These are phyloP conservation scores for Tapirus indicus DNA, from an alignment of 2,797 vertebrate species.

Conservation along the genomic window DNA sequence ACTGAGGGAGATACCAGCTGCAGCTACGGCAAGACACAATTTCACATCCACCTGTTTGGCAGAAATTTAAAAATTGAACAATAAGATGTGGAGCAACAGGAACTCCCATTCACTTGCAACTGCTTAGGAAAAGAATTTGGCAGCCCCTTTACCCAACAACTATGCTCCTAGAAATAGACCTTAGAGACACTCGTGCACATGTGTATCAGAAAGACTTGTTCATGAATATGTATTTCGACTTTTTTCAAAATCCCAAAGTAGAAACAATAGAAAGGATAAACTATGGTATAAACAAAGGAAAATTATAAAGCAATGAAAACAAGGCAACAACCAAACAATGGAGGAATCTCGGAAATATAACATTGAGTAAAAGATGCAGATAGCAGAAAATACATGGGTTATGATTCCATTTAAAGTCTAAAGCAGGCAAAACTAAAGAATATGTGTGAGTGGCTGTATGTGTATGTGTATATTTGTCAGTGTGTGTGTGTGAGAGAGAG, in stretches of 20 bases:
- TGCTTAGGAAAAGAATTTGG: neutral
- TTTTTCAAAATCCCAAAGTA: conserved; percentile 11
- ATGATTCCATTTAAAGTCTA: neutral
- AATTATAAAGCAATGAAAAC: neutral
- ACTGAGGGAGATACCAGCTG: neutral
- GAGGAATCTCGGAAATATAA: neutral
- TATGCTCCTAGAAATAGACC: neutral
- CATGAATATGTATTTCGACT: neutral
- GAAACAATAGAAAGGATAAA: neutral
- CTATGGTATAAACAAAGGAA: neutral
- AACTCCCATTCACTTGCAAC: neutral
- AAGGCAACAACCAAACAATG: neutral
- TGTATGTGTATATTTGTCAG: too few relatives aligned
- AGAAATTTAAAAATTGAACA: neutral
- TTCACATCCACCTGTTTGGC: neutral
- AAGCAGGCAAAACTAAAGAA: neutral
- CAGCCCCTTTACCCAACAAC: neutral
- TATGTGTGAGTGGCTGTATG: neutral
- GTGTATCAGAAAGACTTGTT: neutral
- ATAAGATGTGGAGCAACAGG: neutral
- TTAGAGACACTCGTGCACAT: neutral
- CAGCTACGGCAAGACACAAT: neutral
- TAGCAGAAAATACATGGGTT: neutral
- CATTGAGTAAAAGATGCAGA: neutral
- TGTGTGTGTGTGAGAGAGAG: too few relatives aligned